Evolutionary conservation across 2,113 vertebrate genomes (phyloP).

Genomic region (Quiscalus mexicanus): DNA sequence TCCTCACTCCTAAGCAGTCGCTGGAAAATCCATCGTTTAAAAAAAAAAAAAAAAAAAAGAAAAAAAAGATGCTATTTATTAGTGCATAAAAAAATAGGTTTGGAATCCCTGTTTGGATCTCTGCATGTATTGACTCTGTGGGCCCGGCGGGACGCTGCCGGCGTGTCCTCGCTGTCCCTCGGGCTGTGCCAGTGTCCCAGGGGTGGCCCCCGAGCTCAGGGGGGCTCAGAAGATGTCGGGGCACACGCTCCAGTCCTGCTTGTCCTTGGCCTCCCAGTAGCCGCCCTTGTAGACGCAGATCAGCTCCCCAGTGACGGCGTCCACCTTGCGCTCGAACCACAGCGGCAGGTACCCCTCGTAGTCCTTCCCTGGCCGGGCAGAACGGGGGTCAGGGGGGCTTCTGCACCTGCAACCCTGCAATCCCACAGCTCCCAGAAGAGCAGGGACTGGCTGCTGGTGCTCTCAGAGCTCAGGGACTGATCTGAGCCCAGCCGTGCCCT

Average conservation of each 20-base stretch:
- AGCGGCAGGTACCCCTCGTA: conserved; percentile 85
- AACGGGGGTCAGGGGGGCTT: accelerated
- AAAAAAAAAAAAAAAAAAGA: background rate
- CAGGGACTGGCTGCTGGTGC: accelerated
- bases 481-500: background rate
- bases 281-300: conserved; percentile 92
- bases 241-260: conserved; percentile 89
- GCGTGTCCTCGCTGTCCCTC: background rate
- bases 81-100: conserved; percentile 72
- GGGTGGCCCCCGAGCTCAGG: accelerated
- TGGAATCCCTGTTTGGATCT: conserved; percentile 53
- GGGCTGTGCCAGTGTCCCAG: accelerated
- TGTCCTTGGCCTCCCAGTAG: conserved; percentile 97
- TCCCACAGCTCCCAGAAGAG: accelerated
- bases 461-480: background rate
- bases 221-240: conserved; percentile 91
- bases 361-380: conserved; percentile 80
- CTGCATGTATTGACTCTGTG: background rate
- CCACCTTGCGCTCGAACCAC: conserved; percentile 93
- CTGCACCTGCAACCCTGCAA: accelerated
- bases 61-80: conserved; percentile 31
- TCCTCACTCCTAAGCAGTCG: background rate
- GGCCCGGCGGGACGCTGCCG: background rate
- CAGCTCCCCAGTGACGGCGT: conserved; percentile 87
- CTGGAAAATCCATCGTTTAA: background rate